phyloP scores from a whole-genome alignment of 2,113 vertebrate genomes.

The Esox niger region DNA sequence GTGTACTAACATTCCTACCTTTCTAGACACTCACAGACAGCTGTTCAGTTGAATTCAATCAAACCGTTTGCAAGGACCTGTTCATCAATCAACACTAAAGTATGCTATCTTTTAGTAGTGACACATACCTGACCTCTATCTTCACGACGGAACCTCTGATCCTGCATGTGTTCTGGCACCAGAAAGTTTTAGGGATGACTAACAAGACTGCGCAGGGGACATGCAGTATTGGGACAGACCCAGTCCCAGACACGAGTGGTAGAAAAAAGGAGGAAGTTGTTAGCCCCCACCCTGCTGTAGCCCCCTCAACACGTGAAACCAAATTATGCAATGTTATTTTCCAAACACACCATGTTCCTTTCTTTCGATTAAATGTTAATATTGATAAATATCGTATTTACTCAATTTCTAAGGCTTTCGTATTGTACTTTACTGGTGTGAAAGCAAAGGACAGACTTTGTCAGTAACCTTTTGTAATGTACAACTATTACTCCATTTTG shows the following conservation, averaged over 20 bases:
- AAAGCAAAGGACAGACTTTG: too few species aligned
- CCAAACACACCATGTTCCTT: too few species aligned
- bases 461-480: too few species aligned
- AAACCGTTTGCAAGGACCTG: background rate
- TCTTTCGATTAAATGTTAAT: too few species aligned
- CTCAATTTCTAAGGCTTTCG: too few species aligned
- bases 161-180: too few species aligned
- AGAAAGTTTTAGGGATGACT: background rate
- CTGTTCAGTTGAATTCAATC: background rate
- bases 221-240: background rate
- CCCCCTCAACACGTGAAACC: slow-evolving; percentile 28
- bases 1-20: background rate
- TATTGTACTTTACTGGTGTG: too few species aligned
- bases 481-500: too few species aligned
- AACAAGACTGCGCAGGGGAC: too few species aligned
- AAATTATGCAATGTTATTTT: slow-evolving; percentile 42
- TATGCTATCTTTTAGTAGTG: background rate
- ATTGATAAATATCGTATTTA: too few species aligned
- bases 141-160: background rate
- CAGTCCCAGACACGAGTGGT: background rate
- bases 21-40: background rate
- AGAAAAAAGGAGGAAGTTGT: background rate
- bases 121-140: background rate
- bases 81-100: background rate
- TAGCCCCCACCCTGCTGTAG: too few species aligned